Conservation (phyloP, 2,113 vertebrate species). For the Haemorhous mexicanus region DNA sequence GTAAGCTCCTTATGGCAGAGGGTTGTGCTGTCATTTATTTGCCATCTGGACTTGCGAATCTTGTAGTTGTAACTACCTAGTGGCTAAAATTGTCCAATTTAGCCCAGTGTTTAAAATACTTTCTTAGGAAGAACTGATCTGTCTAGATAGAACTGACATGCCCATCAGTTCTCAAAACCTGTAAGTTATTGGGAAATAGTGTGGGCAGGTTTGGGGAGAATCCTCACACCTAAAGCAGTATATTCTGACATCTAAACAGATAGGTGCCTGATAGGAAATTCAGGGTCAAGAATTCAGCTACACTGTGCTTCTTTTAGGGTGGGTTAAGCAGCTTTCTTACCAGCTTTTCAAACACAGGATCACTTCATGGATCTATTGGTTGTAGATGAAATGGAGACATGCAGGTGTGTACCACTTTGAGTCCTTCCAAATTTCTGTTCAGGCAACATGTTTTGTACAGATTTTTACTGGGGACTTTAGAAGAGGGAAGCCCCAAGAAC, state of each 20-base stretch:
- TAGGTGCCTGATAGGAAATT: not conserved
- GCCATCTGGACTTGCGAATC: not conserved
- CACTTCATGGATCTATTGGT: not conserved
- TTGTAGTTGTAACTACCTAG: not conserved
- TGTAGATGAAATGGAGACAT: rapidly evolving
- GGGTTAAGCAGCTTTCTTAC: not conserved
- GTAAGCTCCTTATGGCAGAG: not conserved
- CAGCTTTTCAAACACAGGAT: not conserved
- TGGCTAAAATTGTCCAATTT: not conserved
- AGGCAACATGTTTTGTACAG: not conserved
- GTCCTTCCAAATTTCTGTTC: not conserved
- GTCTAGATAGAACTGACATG: not conserved
- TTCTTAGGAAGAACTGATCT: not conserved
- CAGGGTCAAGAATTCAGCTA: not conserved
- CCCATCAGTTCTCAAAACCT: not conserved
- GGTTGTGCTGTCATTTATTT: not conserved
- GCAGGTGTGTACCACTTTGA: not conserved
- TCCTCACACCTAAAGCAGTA: not conserved
- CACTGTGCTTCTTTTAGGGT: not conserved
- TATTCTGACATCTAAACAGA: not conserved
- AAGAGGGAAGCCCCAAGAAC: not conserved
- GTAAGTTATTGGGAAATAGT: not conserved
- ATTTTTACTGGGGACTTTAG: not conserved
- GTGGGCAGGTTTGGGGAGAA: not conserved
- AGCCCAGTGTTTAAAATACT: not conserved